Evolutionary conservation across 2,113 vertebrate genomes (phyloP).

Genomic region (Oostethus manadensis): DNA sequence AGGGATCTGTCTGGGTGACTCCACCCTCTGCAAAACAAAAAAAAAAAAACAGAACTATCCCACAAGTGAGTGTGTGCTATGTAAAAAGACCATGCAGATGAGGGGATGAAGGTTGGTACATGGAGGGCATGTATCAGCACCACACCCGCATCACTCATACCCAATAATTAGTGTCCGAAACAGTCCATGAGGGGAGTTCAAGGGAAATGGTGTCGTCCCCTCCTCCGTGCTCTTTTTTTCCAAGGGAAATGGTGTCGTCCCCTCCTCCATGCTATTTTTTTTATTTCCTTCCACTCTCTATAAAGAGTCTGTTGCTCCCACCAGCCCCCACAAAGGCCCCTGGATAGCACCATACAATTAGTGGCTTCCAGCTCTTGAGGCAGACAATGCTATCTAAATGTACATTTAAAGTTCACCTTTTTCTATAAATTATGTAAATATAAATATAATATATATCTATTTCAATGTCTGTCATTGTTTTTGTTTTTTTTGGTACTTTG

Average conservation of each 20-base stretch:
- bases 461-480: too few relatives aligned
- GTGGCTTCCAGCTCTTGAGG: constrained; percentile 46
- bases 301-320: constrained; percentile 14
- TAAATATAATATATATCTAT: too few relatives aligned
- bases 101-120: constrained; percentile 21
- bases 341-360: constrained; percentile 69
- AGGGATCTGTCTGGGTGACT: constrained; percentile 53
- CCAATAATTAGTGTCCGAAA: constrained; percentile 67
- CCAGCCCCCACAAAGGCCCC: constrained; percentile 44
- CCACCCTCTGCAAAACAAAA: constrained; percentile 54
- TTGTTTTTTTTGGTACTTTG: too few relatives aligned
- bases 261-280: constrained; percentile 25
- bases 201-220: constrained; percentile 30
- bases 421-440: neutral
- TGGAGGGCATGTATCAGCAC: constrained; percentile 28
- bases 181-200: constrained; percentile 40
- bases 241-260: constrained; percentile 28
- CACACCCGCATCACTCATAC: constrained; percentile 58
- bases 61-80: constrained; percentile 18
- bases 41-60: constrained; percentile 37
- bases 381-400: constrained; percentile 30
- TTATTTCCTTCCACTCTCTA: constrained; percentile 24
- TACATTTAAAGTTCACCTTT: neutral
- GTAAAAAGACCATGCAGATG: constrained; percentile 27
- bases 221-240: neutral